Evolutionary conservation across 2,113 vertebrate genomes (phyloP).

Genomic region (Istiophorus platypterus): DNA sequence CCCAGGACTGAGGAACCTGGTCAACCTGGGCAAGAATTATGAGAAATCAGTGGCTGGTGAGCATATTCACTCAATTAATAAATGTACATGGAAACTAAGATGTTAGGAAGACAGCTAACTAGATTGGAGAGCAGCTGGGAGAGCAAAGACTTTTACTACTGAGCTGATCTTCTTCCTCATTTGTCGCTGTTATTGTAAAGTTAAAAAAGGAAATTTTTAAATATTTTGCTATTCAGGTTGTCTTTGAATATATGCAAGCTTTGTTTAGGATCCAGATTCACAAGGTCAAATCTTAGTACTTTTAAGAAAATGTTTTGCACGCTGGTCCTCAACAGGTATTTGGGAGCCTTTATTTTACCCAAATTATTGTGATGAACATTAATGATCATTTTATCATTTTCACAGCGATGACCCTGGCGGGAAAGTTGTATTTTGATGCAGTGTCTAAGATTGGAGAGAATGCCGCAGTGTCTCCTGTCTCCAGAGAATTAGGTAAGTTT

Average conservation of each 20-base stretch:
- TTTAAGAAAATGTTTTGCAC: not conserved
- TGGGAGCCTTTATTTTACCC: not conserved
- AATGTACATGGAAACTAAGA: not conserved
- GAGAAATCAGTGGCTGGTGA: constrained; percentile 97
- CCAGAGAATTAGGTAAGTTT: constrained; percentile 94
- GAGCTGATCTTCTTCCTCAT: not conserved
- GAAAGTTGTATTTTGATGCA: constrained; percentile 96
- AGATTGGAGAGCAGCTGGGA: not conserved
- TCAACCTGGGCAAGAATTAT: constrained; percentile 97
- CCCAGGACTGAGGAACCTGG: constrained; percentile 94
- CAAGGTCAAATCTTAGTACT: not conserved
- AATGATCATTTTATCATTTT: constrained; percentile 57
- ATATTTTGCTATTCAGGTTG: too few species aligned
- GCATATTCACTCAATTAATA: constrained; percentile 51
- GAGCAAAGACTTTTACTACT: not conserved
- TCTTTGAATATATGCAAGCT: too few species aligned
- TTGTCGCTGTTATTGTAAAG: too few species aligned
- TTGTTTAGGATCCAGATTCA: not conserved
- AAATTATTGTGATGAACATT: constrained; percentile 28
- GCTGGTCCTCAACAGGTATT: constrained; percentile 7
- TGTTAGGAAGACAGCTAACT: not conserved
- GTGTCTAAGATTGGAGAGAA: constrained; percentile 96
- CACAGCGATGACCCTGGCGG: constrained; percentile 92
- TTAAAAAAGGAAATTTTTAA: too few species aligned
- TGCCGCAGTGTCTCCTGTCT: constrained; percentile 92